Evolutionary conservation across 2,797 vertebrate species (phyloP), one percentile per base, ranked within the genome.

Genomic region (Erpetoichthys calabaricus): DNA sequence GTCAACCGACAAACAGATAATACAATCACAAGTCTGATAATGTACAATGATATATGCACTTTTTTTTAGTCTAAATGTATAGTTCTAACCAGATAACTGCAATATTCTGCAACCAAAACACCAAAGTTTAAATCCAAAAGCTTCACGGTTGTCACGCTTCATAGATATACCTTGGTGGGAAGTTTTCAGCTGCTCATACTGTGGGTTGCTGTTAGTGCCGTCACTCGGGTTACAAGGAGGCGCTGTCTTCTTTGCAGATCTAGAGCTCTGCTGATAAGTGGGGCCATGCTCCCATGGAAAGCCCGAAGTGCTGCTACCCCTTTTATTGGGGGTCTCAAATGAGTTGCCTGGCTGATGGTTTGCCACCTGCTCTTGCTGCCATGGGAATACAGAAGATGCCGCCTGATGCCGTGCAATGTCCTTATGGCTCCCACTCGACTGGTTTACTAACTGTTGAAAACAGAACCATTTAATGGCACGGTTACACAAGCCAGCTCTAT

Each of bases 371-470:
- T 92, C 84, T 65, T 87, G 81, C 68, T 94, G 91, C 93, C 91
- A 96, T 6, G 89, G 86, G 70, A 98, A 95, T 61, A 97, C 87
- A 0, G 90, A 91, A 1, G 92, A 98, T 5, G 89, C 91, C 45
- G 87, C 62, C 66, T 94, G 88, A 58, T 89, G 89, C 2, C 87
- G 81, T 42, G 89, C 91, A 45, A 95, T 91, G 64, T 94, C 89
- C 44, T 86, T 90, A 68, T 91, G 89, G 65, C 74, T 91, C 62
- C 85, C 72, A n/a, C 79, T 51, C 9, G 80, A 70, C 59, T 85
- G 84, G 74, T 73, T 89, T 45, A 74, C 62, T 72, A 84, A 67
- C 91, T 94, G 63, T 8, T 62, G 62, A 60, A 65, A 64, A 25
- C 43, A 64, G 51, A 67, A 56, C 59, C 2, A 25, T 25, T 25